A percentile compares a stretch with the other conserved stretches of the same genome.
These are phyloP conservation scores for Marronus borbonicus DNA, from an alignment of 2,888 invertebrate species.

Conservation along the genomic window DNA sequence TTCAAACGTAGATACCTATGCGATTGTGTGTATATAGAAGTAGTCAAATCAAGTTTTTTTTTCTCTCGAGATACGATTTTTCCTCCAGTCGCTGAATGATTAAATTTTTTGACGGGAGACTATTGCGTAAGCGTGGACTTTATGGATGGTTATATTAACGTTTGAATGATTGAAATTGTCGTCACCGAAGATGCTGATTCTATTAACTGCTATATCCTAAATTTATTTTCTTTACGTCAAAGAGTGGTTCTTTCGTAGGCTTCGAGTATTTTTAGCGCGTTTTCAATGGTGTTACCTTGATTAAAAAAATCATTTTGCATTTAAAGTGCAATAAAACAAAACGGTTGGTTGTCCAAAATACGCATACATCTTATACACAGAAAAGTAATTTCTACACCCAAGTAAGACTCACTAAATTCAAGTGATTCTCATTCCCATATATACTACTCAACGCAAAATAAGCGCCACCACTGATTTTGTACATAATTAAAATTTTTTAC, in stretches of 20 bases:
- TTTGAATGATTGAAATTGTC: constrained; percentile 20
- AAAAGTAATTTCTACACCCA: too few relatives aligned
- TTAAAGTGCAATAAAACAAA: too few relatives aligned
- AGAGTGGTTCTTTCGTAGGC: constrained; percentile 3
- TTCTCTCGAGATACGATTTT: neutral
- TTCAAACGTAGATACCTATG: neutral
- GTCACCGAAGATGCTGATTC: constrained; percentile 1
- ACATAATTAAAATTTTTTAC: too few relatives aligned
- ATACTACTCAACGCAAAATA: too few relatives aligned
- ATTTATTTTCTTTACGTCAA: constrained; percentile 23
- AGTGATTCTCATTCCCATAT: too few relatives aligned
- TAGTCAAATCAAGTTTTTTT: neutral
- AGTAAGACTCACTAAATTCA: too few relatives aligned
- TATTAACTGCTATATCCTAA: constrained; percentile 24
- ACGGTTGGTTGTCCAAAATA: too few relatives aligned
- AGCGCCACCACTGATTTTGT: too few relatives aligned
- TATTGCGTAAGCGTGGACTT: constrained; percentile 12
- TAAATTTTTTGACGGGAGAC: constrained; percentile 28
- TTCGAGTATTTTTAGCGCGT: neutral
- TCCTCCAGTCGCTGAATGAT: neutral
- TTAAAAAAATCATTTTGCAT: too few relatives aligned
- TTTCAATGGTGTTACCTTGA: too few relatives aligned
- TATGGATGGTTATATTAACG: neutral
- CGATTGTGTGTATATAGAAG: neutral
- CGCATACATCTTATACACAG: too few relatives aligned